Evolutionary conservation across 1,140 invertebrate genomes (phyloP), one percentile per base, ranked within the genome.

Genomic region (Littorina saxatilis): DNA sequence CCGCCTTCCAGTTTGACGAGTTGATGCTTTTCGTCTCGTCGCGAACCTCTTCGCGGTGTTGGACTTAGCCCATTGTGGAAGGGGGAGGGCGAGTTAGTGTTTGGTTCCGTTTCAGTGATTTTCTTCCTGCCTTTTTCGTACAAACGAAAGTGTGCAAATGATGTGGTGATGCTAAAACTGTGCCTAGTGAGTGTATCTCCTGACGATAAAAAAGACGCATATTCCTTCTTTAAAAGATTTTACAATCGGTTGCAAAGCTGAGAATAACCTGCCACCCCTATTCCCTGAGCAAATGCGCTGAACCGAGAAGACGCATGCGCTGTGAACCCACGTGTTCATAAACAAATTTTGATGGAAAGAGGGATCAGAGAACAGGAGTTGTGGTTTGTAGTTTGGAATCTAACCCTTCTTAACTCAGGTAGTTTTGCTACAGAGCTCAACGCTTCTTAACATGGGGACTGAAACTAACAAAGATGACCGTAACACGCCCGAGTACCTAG

Each of bases 401-500:
- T 90, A 90, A 90, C 87, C 81, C 84, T 85, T 84, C 84, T 88
- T 88, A 87, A 88, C 88, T 88, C 86, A 86, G 84, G 84, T 89
- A 89, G 87, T 82, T 80, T 74, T 87, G 85, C 84, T 84, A 83
- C 86, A 84, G 84, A 83, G 82, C 84, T 86, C 79, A 87, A 83
- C 84, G 85, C 86, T 88, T 86, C 83, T 84, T 87, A 91, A 89
- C 86, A 91, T 91, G 90, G 90, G 90, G 83, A 91, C 90, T 86
- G 90, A 91, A 88, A 90, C 88, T 90, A 90, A 91, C 87, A 91
- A 88, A 88, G 89, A 91, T 82, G 90, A 91, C 55, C 90, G 90
- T 88, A 91, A 88, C 87, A 90, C 89, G 76, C 90, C 98, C 93
- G 99, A 99, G 94, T 99, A 99, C 95, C 95, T 99, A 95, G 98